Percentiles rank a stretch among this genome's conserved stretches.
These are phyloP conservation scores for Drosophila nr. perissopoda DNA, from an alignment of 2,888 invertebrate species.

Conservation along the genomic window DNA sequence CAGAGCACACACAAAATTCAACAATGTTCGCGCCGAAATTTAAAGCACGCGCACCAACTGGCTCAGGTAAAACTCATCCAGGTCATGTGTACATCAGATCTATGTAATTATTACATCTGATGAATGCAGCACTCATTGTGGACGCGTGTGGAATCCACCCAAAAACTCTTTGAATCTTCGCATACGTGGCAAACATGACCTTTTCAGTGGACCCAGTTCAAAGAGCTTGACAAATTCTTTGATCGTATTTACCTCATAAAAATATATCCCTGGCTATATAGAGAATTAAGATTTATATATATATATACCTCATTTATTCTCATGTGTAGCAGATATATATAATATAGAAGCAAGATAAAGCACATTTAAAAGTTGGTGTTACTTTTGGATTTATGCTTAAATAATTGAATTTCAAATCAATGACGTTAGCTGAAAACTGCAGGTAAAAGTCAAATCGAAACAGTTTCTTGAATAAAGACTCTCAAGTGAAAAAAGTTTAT, in stretches of 20 bases:
- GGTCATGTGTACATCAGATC: background rate
- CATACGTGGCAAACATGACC: constrained; percentile 56
- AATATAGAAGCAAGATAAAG: background rate
- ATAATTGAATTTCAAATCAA: background rate
- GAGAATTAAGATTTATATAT: too few relatives aligned
- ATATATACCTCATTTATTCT: background rate
- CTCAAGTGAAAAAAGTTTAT: background rate
- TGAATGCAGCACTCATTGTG: constrained; percentile 38
- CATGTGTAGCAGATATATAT: background rate
- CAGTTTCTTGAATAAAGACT: background rate
- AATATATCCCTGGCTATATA: accelerated
- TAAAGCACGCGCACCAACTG: constrained; percentile 90
- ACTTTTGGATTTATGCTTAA: background rate
- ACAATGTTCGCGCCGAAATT: constrained; percentile 92
- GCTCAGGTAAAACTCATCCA: constrained; percentile 79
- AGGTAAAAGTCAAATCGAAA: background rate
- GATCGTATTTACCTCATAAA: constrained; percentile 2
- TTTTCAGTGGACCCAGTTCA: constrained; percentile 49
- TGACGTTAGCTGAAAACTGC: background rate
- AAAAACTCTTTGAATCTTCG: constrained; percentile 15
- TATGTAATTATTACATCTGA: constrained; percentile 28
- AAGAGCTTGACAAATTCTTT: constrained; percentile 38
- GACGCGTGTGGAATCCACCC: constrained; percentile 12
- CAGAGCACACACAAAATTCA: constrained; percentile 79
- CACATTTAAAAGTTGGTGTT: background rate